phyloP scores from a whole-genome alignment of 2,113 vertebrate genomes.

The Chitala chitala region DNA sequence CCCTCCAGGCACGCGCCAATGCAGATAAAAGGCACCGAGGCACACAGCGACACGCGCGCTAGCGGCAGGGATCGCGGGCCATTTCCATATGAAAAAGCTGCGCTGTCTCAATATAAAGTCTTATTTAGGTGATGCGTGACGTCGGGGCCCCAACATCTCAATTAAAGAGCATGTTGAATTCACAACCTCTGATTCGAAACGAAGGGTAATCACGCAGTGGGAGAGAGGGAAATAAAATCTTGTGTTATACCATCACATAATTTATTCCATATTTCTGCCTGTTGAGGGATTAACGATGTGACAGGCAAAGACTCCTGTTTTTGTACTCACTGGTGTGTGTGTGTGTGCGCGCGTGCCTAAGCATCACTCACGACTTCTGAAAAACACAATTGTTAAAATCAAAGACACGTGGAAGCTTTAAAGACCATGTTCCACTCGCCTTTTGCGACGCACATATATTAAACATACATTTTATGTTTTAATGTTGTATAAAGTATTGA shows the following conservation, averaged over 20 bases:
- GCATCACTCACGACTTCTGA: not conserved
- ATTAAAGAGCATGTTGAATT: constrained; percentile 8
- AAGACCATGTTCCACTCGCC: not conserved
- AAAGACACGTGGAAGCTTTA: not conserved
- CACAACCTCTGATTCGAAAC: not conserved
- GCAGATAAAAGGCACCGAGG: not conserved
- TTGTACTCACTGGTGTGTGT: not conserved
- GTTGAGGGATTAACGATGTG: constrained; percentile 14
- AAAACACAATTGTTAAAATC: not conserved
- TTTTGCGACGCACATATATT: not conserved
- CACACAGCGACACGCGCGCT: not conserved
- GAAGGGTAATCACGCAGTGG: not conserved
- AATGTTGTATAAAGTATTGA: not conserved
- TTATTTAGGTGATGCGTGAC: constrained; percentile 14
- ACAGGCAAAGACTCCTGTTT: not conserved
- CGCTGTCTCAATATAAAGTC: not conserved
- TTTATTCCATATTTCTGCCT: not conserved
- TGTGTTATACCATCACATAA: not conserved
- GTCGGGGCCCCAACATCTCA: constrained; percentile 21
- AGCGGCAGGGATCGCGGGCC: not conserved
- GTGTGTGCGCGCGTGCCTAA: no score
- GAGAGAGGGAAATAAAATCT: not conserved
- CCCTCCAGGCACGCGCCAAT: not conserved
- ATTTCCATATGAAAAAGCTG: constrained; percentile 21
- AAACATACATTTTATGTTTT: no score